Percentiles rank a stretch among this genome's conserved stretches.
These are phyloP conservation scores for Scomberomorus guttatus DNA, from an alignment of 2,797 vertebrate genomes.

Conservation along the genomic window DNA sequence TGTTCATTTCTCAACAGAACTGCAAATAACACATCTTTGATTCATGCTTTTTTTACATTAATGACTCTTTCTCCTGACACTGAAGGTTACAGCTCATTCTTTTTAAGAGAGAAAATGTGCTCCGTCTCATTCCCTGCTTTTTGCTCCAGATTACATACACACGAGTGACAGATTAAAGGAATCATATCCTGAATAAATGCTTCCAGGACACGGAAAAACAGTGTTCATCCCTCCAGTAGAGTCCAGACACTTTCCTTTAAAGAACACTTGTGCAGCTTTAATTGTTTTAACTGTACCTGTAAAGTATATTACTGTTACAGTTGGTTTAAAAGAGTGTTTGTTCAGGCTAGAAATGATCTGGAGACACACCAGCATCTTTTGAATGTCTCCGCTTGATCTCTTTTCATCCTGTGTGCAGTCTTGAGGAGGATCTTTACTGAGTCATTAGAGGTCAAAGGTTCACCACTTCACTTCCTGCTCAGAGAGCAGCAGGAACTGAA, in stretches of 20 bases:
- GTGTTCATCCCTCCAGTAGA: no score
- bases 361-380: background rate
- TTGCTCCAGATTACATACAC: background rate
- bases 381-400: constrained; percentile 16
- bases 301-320: background rate
- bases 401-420: constrained; percentile 23
- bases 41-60: background rate
- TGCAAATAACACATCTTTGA: background rate
- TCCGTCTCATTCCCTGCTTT: background rate
- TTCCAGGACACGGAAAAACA: background rate
- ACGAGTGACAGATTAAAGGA: background rate
- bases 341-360: no score
- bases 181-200: background rate
- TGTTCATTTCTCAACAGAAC: background rate
- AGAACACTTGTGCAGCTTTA: background rate
- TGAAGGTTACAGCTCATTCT: no score
- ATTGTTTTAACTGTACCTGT: background rate
- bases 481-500: constrained; percentile 76
- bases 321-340: background rate
- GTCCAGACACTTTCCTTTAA: no score
- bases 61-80: no score
- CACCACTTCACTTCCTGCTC: constrained; percentile 77
- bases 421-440: constrained; percentile 57
- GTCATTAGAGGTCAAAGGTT: constrained; percentile 77
- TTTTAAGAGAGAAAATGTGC: background rate